Evolutionary conservation across 2,113 vertebrate genomes (phyloP).

Genomic region (Strix aluco): DNA sequence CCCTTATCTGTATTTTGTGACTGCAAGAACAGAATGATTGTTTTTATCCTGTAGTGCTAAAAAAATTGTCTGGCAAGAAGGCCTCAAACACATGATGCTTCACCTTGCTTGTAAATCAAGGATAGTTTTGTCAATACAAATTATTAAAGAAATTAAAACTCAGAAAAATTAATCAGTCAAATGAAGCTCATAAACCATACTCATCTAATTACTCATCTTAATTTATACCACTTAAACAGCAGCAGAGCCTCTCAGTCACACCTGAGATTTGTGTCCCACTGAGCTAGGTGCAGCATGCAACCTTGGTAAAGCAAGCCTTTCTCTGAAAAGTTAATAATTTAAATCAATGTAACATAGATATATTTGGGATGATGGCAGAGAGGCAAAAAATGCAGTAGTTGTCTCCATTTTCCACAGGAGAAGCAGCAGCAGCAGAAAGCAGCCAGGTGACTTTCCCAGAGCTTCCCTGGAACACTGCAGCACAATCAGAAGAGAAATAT

Average conservation of each 20-base stretch:
- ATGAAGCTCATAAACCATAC: background rate
- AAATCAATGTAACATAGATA: background rate
- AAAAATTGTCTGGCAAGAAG: background rate
- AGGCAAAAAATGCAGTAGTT: background rate
- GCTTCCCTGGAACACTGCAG: background rate
- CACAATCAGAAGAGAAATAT: background rate
- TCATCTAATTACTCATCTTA: background rate
- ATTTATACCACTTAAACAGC: background rate
- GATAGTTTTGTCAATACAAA: slow-evolving; percentile 18
- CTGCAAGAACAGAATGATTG: background rate
- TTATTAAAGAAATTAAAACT: slow-evolving; percentile 4
- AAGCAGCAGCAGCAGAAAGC: background rate
- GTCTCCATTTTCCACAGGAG: background rate
- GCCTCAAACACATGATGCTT: background rate
- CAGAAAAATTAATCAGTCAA: background rate
- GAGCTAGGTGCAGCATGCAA: background rate
- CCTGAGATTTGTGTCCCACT: background rate
- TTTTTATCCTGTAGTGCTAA: background rate
- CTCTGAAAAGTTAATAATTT: background rate
- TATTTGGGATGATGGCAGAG: background rate
- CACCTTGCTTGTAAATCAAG: background rate
- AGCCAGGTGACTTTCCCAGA: background rate
- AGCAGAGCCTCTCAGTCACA: background rate
- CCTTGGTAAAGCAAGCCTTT: background rate
- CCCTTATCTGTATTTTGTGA: background rate